A percentile compares a stretch with the other conserved stretches of the same genome.
Evolutionary conservation across 2,113 vertebrate species (phyloP).

Genomic region (Mungos mungo): DNA sequence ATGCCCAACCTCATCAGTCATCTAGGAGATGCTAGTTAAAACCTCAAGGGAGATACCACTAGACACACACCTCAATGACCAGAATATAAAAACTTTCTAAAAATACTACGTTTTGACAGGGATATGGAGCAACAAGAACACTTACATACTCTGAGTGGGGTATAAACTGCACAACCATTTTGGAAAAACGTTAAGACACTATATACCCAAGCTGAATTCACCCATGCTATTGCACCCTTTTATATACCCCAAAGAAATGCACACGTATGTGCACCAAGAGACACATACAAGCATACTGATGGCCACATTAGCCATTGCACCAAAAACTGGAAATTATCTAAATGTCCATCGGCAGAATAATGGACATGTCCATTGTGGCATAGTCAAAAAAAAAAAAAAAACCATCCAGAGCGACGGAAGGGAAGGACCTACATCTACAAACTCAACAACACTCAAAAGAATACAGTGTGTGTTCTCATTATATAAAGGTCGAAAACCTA

Average conservation of each 20-base stretch:
- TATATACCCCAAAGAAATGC: background rate
- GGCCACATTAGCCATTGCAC: background rate
- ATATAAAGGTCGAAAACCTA: background rate
- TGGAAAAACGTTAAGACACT: background rate
- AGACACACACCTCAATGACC: background rate
- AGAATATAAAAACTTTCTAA: background rate
- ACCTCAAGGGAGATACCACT: background rate
- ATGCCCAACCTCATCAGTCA: background rate
- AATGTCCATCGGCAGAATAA: background rate
- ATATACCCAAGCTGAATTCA: background rate
- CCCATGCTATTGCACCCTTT: background rate
- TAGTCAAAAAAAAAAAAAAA: background rate
- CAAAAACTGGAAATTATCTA: background rate
- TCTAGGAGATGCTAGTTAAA: background rate
- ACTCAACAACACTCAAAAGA: background rate
- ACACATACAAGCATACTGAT: background rate
- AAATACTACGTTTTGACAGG: background rate
- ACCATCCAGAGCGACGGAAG: background rate
- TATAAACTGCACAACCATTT: accelerated
- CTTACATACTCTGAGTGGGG: background rate
- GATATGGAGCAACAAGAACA: background rate
- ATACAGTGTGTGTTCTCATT: background rate
- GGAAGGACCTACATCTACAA: background rate
- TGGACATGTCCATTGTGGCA: background rate
- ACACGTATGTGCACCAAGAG: background rate